Evolutionary conservation across 2,888 invertebrate genomes (phyloP).

Genomic region (Chrysopilus asiliformis): DNA sequence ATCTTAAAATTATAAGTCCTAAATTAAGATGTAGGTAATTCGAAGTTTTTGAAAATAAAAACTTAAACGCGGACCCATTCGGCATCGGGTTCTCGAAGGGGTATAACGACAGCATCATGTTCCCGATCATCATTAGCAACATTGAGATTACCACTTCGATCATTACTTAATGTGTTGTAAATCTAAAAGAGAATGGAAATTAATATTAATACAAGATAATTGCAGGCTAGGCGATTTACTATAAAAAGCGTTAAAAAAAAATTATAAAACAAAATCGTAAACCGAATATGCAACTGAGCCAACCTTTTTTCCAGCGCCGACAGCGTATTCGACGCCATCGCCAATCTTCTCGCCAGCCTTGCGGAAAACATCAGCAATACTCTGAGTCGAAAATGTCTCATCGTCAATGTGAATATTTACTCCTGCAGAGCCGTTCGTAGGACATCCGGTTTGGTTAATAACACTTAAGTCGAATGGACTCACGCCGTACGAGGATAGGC

Average conservation of each 20-base stretch:
- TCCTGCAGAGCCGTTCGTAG: constrained; percentile 40
- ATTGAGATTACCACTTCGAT: not conserved
- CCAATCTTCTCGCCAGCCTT: constrained; percentile 61
- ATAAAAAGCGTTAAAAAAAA: constrained; percentile 3
- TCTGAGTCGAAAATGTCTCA: constrained; percentile 60
- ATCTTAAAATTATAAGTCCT: not conserved
- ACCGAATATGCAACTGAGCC: constrained; percentile 8
- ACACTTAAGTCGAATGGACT: not conserved
- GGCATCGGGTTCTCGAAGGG: constrained; percentile 8
- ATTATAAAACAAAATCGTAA: not conserved
- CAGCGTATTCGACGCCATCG: constrained; percentile 56
- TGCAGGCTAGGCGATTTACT: not conserved
- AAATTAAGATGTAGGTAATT: constrained; percentile 1
- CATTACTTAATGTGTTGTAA: constrained; percentile 8
- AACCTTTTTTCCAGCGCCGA: constrained; percentile 54
- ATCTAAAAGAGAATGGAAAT: constrained; percentile 8
- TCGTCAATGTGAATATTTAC: constrained; percentile 60
- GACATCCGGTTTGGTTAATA: not conserved
- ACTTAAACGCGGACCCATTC: constrained; percentile 15
- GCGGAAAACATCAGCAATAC: constrained; percentile 54
- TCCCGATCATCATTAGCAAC: not conserved
- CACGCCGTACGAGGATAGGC: not conserved
- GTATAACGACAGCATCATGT: constrained; percentile 1
- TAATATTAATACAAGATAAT: not conserved
- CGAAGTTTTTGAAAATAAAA: not conserved